A percentile compares a stretch with the other conserved stretches of the same genome.
Evolutionary conservation across 2,888 invertebrate species (phyloP).

Genomic region (Andrena fulva): DNA sequence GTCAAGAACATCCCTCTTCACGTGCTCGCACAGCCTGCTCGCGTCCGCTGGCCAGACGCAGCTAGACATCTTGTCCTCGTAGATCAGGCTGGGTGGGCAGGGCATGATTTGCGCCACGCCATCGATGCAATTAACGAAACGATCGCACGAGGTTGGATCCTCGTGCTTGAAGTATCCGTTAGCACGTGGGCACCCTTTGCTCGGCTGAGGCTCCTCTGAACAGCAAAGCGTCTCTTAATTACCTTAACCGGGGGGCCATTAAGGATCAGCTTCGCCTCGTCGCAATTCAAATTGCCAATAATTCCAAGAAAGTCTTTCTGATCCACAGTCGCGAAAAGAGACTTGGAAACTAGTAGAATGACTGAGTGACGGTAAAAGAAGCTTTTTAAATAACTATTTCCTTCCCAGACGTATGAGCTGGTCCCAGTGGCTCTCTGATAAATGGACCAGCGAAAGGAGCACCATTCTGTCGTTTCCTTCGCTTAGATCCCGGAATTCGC

Average conservation of each 20-base stretch:
- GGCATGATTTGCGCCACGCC: conserved; percentile 89
- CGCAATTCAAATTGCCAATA: no score
- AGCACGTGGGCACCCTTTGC: conserved; percentile 90
- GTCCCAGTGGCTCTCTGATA: neutral
- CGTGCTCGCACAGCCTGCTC: conserved; percentile 86
- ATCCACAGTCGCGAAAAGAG: no score
- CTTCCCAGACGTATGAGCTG: neutral
- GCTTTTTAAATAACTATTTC: neutral
- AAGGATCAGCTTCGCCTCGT: no score
- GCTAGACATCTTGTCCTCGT: conserved; percentile 90
- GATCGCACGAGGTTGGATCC: conserved; percentile 90
- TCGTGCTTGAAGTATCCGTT: conserved; percentile 92
- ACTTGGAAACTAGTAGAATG: no score
- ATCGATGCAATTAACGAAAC: conserved; percentile 92
- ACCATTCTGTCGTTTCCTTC: neutral
- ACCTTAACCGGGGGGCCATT: no score
- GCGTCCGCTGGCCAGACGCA: conserved; percentile 91
- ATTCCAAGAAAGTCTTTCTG: no score
- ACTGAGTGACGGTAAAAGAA: no score
- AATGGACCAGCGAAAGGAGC: neutral
- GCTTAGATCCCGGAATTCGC: neutral
- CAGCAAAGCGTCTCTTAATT: no score
- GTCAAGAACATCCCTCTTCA: conserved; percentile 88
- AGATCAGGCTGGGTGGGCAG: conserved; percentile 90
- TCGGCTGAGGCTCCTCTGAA: conserved; percentile 90